phyloP scores from a whole-genome alignment of 1,140 invertebrate species.

The Tribolium castaneum region DNA sequence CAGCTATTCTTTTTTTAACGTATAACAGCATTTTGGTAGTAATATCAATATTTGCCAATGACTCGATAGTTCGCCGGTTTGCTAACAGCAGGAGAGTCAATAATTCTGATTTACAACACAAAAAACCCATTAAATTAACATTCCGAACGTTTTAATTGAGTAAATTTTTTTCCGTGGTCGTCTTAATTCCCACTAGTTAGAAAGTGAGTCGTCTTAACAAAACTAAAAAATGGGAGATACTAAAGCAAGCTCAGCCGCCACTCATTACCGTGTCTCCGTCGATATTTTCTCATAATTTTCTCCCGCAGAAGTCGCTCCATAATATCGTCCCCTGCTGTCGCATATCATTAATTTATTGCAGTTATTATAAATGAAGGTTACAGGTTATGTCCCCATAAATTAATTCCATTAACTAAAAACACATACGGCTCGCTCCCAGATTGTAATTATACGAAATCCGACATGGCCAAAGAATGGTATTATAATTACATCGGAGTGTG shows the following conservation, averaged over 20 bases:
- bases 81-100: neutral
- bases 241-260: neutral
- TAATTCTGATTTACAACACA: neutral
- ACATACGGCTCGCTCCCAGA: neutral
- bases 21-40: too few relatives aligned
- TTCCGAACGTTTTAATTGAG: neutral
- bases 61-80: neutral
- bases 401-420: slow-evolving; percentile 26
- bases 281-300: slow-evolving; percentile 3
- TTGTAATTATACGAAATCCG: slow-evolving; percentile 24
- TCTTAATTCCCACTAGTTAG: neutral
- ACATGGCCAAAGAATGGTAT: slow-evolving; percentile 21
- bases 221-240: neutral
- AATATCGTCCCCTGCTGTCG: neutral
- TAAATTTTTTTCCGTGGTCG: neutral
- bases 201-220: neutral
- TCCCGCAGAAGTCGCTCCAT: slow-evolving; percentile 9
- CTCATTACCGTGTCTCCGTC: neutral
- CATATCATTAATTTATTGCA: slow-evolving; percentile 12
- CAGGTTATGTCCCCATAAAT: slow-evolving; percentile 31
- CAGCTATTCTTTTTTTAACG: too few relatives aligned
- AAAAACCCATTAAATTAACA: neutral
- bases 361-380: slow-evolving; percentile 16
- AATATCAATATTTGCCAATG: neutral
- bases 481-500: slow-evolving; percentile 4